Evolutionary conservation across 2,888 invertebrate species (phyloP).

Genomic region (Phengaris arion): DNA sequence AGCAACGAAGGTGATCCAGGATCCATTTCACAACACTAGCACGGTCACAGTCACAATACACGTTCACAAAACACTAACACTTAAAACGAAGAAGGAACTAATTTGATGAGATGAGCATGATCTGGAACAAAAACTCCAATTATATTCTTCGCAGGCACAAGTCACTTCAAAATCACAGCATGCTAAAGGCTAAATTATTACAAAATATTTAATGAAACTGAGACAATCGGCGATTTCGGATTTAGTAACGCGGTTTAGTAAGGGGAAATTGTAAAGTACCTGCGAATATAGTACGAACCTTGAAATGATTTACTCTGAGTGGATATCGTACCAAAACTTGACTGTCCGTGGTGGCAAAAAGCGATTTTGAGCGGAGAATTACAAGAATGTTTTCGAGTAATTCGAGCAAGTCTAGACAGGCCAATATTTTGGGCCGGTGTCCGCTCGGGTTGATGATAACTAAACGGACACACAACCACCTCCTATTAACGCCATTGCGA

Average conservation of each 20-base stretch:
- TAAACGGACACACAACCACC: conserved; percentile 74
- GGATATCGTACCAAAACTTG: conserved; percentile 81
- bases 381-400: conserved; percentile 71
- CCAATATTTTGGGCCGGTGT: conserved; percentile 81
- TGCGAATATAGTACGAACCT: conserved; percentile 75
- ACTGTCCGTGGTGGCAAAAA: conserved; percentile 72
- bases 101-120: conserved; percentile 74
- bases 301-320: conserved; percentile 78
- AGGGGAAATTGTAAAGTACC: conserved; percentile 68
- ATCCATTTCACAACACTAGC: conserved; percentile 57
- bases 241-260: conserved; percentile 66
- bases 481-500: conserved; percentile 77
- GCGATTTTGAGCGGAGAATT: conserved; percentile 66
- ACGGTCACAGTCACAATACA: conserved; percentile 68
- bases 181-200: conserved; percentile 48
- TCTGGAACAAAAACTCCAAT: conserved; percentile 70
- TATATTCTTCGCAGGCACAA: conserved; percentile 43
- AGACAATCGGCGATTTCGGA: conserved; percentile 64
- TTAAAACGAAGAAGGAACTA: conserved; percentile 72
- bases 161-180: conserved; percentile 48
- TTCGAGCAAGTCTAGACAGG: conserved; percentile 74
- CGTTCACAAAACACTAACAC: conserved; percentile 73
- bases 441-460: conserved; percentile 75
- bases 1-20: conserved; percentile 73
- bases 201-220: conserved; percentile 64